These are phyloP conservation scores for Holocentrus rufus DNA, from an alignment of 2,797 vertebrate genomes.

Conservation along the genomic window DNA sequence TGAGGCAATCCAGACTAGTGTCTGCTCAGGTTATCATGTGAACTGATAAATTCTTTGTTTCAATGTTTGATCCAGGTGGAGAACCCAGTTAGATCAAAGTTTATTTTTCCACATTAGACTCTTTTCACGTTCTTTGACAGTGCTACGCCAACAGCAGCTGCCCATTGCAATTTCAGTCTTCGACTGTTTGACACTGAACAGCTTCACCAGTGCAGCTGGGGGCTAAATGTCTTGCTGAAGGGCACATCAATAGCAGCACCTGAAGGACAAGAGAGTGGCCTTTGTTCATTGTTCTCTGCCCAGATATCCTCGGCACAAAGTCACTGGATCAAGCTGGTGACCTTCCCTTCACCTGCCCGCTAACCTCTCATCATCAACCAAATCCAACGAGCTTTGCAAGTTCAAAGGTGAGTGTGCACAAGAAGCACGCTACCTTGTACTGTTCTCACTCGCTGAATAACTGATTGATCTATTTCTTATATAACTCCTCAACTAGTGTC, in stretches of 20 bases:
- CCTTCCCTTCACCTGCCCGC: neutral
- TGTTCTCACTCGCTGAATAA: conserved; percentile 28
- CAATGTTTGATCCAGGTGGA: neutral
- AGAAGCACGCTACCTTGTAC: conserved; percentile 3
- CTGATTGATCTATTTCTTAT: conserved; percentile 11
- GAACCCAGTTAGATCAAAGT: neutral
- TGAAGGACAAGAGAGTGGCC: neutral
- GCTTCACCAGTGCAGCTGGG: neutral
- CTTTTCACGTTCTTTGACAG: neutral
- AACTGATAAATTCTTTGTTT: neutral
- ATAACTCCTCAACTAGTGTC: conserved; percentile 23
- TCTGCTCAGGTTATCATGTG: conserved; percentile 7
- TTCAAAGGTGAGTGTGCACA: conserved; percentile 18
- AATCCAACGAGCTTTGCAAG: conserved; percentile 12
- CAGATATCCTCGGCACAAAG: neutral
- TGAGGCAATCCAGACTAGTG: neutral
- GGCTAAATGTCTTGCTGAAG: conserved; percentile 11
- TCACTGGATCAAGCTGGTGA: neutral
- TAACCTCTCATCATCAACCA: conserved; percentile 12
- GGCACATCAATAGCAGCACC: neutral
- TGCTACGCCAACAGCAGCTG: neutral
- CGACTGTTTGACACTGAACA: neutral
- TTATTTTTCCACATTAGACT: neutral
- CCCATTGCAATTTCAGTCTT: neutral
- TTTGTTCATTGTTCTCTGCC: conserved; percentile 1